phyloP scores from a whole-genome alignment of 2,888 invertebrate species.

The Nymphalis c-album region DNA sequence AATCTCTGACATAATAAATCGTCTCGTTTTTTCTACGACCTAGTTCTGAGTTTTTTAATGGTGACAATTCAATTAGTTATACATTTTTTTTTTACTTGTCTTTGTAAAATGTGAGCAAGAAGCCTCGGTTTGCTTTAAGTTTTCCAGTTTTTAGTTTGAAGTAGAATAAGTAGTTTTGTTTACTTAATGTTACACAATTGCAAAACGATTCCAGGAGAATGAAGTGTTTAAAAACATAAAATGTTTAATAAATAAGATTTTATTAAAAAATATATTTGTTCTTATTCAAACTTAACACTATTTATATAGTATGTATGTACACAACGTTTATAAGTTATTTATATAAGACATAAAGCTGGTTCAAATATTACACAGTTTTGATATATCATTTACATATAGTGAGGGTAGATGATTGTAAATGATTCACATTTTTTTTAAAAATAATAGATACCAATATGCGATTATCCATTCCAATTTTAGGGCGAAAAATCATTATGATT shows the following conservation, averaged over 20 bases:
- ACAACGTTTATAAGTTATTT: slow-evolving; percentile 45
- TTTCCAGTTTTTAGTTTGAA: slow-evolving; percentile 10
- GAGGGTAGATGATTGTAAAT: background rate
- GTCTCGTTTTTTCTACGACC: background rate
- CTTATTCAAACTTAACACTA: slow-evolving; percentile 60
- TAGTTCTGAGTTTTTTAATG: background rate
- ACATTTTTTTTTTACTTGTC: background rate
- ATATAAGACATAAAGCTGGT: slow-evolving; percentile 1
- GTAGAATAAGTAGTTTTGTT: slow-evolving; percentile 8
- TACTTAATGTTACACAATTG: background rate
- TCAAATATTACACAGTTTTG: background rate
- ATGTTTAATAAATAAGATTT: slow-evolving; percentile 74
- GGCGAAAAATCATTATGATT: too few relatives aligned
- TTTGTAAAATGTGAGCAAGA: background rate
- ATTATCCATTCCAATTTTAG: too few relatives aligned
- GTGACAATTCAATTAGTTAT: background rate
- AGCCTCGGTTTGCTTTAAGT: background rate
- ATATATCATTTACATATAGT: background rate
- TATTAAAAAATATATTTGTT: slow-evolving; percentile 59
- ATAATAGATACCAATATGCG: background rate
- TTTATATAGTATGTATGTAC: slow-evolving; percentile 66
- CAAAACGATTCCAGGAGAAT: slow-evolving; percentile 22
- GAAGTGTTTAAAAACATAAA: slow-evolving; percentile 28
- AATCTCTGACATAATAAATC: background rate
- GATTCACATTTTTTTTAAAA: background rate